Conservation (phyloP, 2,888 invertebrate species). For the Pammene aurita region DNA sequence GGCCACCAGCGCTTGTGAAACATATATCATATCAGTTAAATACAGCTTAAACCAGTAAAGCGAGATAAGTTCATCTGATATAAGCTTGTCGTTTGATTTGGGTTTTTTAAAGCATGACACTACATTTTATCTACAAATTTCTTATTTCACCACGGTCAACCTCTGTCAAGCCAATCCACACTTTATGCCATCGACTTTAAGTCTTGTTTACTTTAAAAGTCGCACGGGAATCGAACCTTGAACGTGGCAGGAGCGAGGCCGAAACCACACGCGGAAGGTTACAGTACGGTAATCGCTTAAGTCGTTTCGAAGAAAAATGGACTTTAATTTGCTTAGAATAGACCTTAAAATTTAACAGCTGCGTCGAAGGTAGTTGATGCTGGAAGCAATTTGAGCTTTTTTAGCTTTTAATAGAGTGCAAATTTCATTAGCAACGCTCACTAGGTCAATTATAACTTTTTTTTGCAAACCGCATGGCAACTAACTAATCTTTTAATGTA, state of each 20-base stretch:
- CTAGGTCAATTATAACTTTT: slow-evolving; percentile 49
- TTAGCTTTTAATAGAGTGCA: slow-evolving; percentile 24
- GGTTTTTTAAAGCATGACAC: no score
- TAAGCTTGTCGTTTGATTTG: no score
- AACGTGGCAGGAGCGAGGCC: slow-evolving; percentile 75
- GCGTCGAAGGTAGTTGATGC: neutral
- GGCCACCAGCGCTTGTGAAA: no score
- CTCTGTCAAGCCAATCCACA: neutral
- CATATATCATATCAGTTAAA: no score
- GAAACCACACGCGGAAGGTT: slow-evolving; percentile 65
- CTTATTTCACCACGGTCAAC: slow-evolving; percentile 32
- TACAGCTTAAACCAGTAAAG: no score
- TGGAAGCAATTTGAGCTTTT: slow-evolving; percentile 22
- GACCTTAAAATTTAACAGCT: slow-evolving; percentile 9
- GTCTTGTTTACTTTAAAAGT: slow-evolving; percentile 33
- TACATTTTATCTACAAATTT: slow-evolving; percentile 39
- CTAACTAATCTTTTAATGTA: slow-evolving; percentile 38
- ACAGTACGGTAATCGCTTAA: slow-evolving; percentile 46
- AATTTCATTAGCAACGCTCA: slow-evolving; percentile 35
- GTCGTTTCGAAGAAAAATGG: slow-evolving; percentile 1
- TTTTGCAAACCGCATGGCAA: slow-evolving; percentile 39
- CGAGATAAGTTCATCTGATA: no score
- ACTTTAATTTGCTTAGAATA: slow-evolving; percentile 18
- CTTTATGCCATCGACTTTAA: neutral
- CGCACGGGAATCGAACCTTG: slow-evolving; percentile 67